Evolutionary conservation across 2,113 vertebrate genomes (phyloP).

Genomic region (Eudyptes chrysolophus): DNA sequence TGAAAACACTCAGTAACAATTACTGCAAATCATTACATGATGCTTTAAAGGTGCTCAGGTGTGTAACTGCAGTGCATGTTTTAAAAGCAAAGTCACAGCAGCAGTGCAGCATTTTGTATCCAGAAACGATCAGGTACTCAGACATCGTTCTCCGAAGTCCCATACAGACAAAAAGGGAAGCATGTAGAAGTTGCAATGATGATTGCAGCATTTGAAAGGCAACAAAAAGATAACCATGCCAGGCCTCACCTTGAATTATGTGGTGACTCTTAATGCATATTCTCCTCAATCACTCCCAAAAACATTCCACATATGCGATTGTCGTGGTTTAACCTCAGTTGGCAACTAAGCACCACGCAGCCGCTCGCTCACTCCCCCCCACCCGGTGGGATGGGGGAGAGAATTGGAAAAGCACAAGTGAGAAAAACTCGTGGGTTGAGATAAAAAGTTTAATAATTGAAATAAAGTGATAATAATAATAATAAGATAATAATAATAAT

Average conservation of each 20-base stretch:
- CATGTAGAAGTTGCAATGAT: rapidly evolving
- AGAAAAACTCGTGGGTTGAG: no score
- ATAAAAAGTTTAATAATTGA: no score
- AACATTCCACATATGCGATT: not conserved
- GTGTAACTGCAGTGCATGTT: not conserved
- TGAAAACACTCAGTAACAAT: not conserved
- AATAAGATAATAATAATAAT: no score
- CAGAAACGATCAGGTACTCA: not conserved
- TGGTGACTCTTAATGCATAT: not conserved
- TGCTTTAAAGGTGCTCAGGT: not conserved
- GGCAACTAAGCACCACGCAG: no score
- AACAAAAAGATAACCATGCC: not conserved
- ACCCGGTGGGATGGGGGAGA: no score
- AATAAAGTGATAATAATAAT: no score
- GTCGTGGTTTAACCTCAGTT: no score
- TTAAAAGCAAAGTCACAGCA: not conserved
- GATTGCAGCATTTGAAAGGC: not conserved
- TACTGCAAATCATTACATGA: not conserved
- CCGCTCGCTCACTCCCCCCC: no score
- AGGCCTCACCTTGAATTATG: not conserved
- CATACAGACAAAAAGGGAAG: not conserved
- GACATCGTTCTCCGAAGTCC: not conserved
- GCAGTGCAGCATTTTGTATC: not conserved
- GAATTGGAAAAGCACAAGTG: no score
- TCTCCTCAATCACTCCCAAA: not conserved